Evolutionary conservation across 1,140 invertebrate genomes (phyloP), one percentile per base, ranked within the genome.

Genomic region (Scaptomyza montana): DNA sequence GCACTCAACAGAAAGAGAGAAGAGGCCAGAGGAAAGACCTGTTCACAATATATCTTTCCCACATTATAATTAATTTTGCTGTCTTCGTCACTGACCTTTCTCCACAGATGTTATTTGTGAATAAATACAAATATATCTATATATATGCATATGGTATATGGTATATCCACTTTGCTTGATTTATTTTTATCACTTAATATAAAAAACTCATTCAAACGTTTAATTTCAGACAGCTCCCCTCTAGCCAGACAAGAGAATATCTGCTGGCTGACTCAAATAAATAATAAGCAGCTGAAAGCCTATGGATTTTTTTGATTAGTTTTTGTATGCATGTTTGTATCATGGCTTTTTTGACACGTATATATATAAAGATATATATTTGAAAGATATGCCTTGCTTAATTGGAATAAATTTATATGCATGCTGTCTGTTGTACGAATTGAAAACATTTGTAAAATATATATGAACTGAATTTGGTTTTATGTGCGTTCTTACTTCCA

Each of bases 101-200:
- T 60, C 54, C n/a, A 41, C 30, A 53, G 65, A 74, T 68, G 55
- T 13, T 61, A 28, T 25, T 63, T 59, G 10, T 45, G 36, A 28
- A 63, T 21, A 43, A 51, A 45, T 56, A 76, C 21, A 57, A 19
- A 51, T 57, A 56, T 30, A 66, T 25, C 47, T 43, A 2, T 56
- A 39, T 43, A 46, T 43, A n/a, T 36, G 33, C 21, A 33, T 33
- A 33, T 51, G 46, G 55, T 65, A 50, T 25, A 12, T 16, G 16
- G 16, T 61, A 56, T 16, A 54, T 56, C 51, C 63, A 64, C 53
- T 60, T 64, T 60, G 57, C 39, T 55, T 78, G 68, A 74, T 78
- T 59, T 87, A 87, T 87, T 79, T 87, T 73, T 82, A 72, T 78
- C 66, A 73, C 67, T 82, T 78, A 57, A 78, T 81, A 67, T 50